Evolutionary conservation across 2,888 invertebrate genomes (phyloP).

Genomic region (Oscheius sp.): DNA sequence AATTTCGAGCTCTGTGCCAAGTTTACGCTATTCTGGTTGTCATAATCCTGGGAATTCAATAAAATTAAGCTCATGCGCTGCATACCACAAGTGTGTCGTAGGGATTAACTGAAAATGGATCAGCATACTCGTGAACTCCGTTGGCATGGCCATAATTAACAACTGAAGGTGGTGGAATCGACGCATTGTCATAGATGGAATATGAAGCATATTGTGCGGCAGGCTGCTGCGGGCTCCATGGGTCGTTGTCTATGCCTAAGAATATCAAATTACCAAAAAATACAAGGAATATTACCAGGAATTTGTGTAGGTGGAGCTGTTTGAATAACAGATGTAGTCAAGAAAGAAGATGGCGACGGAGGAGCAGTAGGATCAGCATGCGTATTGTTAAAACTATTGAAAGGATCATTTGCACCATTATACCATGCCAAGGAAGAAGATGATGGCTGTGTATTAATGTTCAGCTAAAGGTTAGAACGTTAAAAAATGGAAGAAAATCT

Average conservation of each 20-base stretch:
- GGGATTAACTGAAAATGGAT: conserved; percentile 54
- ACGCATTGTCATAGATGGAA: conserved; percentile 66
- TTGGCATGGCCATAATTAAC: conserved; percentile 4
- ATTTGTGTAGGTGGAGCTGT: not conserved
- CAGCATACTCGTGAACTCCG: conserved; percentile 28
- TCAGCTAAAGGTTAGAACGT: not conserved
- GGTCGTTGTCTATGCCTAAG: conserved; percentile 75
- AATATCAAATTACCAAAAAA: not conserved
- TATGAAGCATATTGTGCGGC: conserved; percentile 6
- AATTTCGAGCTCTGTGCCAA: conserved; percentile 80
- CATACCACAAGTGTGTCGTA: conserved; percentile 23
- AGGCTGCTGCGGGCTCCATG: conserved; percentile 69
- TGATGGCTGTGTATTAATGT: conserved; percentile 33
- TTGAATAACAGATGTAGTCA: conserved; percentile 15
- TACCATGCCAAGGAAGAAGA: conserved; percentile 30
- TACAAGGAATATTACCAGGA: conserved; percentile 28
- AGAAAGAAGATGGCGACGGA: conserved; percentile 25
- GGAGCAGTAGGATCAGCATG: not conserved
- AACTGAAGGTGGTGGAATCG: conserved; percentile 24
- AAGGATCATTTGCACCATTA: conserved; percentile 44
- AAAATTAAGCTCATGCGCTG: too few relatives aligned
- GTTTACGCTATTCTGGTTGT: conserved; percentile 33
- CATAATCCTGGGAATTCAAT: conserved; percentile 19
- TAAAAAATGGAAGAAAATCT: not conserved
- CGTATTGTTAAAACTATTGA: conserved; percentile 7